phyloP scores from a whole-genome alignment of 1,140 invertebrate genomes.

The Olivierus martensii region DNA sequence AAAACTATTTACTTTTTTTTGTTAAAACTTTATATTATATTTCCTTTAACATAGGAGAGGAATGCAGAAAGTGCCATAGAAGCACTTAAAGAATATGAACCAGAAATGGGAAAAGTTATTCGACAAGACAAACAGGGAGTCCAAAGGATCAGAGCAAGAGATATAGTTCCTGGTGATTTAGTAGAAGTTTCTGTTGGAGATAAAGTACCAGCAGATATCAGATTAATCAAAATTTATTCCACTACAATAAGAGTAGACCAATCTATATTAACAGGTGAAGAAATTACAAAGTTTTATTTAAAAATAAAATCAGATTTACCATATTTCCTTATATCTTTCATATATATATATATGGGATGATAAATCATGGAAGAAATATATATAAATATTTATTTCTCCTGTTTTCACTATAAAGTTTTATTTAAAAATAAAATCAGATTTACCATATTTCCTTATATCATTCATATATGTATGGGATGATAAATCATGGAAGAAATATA shows the following conservation, averaged over 20 bases:
- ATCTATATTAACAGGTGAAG: constrained; percentile 88
- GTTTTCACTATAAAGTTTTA: too few species aligned
- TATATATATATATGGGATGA: too few species aligned
- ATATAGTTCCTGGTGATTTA: constrained; percentile 17
- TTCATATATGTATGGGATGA: too few species aligned
- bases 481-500: too few species aligned
- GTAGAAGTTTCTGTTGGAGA: constrained; percentile 61
- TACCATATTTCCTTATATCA: too few species aligned
- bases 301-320: too few species aligned
- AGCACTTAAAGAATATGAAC: constrained; percentile 99
- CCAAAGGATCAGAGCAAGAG: constrained; percentile 78
- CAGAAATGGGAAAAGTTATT: constrained; percentile 99
- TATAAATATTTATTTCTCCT: too few species aligned
- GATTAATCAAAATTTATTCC: constrained; percentile 90
- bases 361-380: too few species aligned
- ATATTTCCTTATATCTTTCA: too few species aligned
- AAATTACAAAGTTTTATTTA: too few species aligned
- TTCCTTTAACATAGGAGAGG: constrained; percentile 57
- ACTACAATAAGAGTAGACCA: constrained; percentile 99
- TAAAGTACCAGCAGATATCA: constrained; percentile 98
- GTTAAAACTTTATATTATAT: not conserved
- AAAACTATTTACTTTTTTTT: too few species aligned
- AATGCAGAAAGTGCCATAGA: constrained; percentile 99
- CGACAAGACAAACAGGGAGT: constrained; percentile 88
- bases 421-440: too few species aligned